Percentiles rank a stretch among this genome's conserved stretches.
Conservation (phyloP, 2,888 invertebrate species). For the Oscheius sp. region DNA sequence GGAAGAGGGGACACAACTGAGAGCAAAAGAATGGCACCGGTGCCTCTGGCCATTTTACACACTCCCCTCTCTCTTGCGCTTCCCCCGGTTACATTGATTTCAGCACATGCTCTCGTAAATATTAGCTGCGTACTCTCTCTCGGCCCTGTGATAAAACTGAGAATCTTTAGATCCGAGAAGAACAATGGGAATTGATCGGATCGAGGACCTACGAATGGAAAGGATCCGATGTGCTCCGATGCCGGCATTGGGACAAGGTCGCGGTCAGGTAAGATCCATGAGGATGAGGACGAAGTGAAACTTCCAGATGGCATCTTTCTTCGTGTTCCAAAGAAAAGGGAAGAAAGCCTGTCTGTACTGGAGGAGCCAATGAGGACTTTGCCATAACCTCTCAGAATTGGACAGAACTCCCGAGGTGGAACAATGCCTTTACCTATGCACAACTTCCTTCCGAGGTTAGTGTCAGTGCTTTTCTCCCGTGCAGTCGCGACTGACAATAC, state of each 20-base stretch:
- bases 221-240: conserved; percentile 52
- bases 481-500: too few species aligned
- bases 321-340: conserved; percentile 39
- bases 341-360: conserved; percentile 39
- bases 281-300: not conserved
- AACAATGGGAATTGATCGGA: conserved; percentile 61
- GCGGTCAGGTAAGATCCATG: conserved; percentile 48
- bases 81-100: conserved; percentile 22
- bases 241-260: conserved; percentile 61
- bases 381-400: conserved; percentile 46
- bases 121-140: conserved; percentile 13
- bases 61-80: not conserved
- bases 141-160: not conserved
- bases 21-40: conserved; percentile 8
- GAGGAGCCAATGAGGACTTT: conserved; percentile 55
- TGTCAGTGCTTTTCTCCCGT: not conserved
- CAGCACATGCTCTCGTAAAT: conserved; percentile 27
- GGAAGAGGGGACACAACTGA: not conserved
- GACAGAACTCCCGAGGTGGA: conserved; percentile 54
- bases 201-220: conserved; percentile 57
- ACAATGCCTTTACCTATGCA: conserved; percentile 60
- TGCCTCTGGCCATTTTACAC: conserved; percentile 24
- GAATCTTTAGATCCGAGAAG: conserved; percentile 38
- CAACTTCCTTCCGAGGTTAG: conserved; percentile 45
- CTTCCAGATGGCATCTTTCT: conserved; percentile 58